Evolutionary conservation across 2,113 vertebrate genomes (phyloP), one percentile per base, ranked within the genome.

Genomic region (Spea bombifrons): DNA sequence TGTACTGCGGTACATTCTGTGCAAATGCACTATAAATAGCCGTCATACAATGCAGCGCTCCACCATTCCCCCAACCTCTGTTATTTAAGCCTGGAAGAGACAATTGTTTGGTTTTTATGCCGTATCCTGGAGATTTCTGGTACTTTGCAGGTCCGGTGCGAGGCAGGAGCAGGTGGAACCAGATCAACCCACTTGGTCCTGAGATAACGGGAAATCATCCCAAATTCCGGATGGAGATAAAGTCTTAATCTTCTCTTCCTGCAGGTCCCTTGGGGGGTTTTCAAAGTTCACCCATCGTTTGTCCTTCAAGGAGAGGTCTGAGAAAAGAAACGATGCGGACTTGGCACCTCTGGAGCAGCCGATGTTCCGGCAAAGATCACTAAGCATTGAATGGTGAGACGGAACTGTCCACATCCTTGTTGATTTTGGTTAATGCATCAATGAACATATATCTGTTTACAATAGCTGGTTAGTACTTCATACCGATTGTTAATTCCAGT

Each of bases 351-450:
- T 85, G 0, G 86, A 89, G 81, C 82, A 84, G 82, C 81, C 88
- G 17, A 85, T 90, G 82, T 94, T 93, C 88, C 90, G 93, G 85
- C 91, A 93, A 88, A 90, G 95, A 82, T 95, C 95, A 80, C 92
- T 95, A 65, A 96, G 95, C 85, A 87, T 94, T 84, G 95, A 96
- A 91, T 95, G 94, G 94, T 95, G 92, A 93, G 93, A 89, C 30
- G 30, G 30, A 30, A 30, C 30, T 30, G 30, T 30, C 30, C 30
- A 30, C 30, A 30, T 30, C 30, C 30, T 30, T 30, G 30, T 30
- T 30, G 30, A 30, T 30, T 30, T 30, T 30, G 30, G 30, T 30
- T 30, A 30, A 30, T 30, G 30, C 2, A 30, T 30, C 30, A 30
- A 30, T 30, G 30, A 30, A 30, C 30, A 30, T 30, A 30, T 30